phyloP scores from a whole-genome alignment of 1,140 invertebrate genomes.

The Andrena cerasifolii region DNA sequence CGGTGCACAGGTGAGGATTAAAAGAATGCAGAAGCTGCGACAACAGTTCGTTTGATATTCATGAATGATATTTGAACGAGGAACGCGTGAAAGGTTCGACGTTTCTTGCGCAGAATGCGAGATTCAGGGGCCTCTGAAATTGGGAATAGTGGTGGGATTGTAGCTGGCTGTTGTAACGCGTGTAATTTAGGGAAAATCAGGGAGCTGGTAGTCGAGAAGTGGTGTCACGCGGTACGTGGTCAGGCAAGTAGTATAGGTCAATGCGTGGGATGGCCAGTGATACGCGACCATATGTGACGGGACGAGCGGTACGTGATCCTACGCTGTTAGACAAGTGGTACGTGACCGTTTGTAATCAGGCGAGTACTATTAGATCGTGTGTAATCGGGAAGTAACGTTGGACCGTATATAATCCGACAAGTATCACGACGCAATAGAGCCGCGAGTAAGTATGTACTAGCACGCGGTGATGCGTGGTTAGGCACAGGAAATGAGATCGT shows the following conservation, averaged over 20 bases:
- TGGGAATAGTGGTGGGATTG: too few relatives aligned
- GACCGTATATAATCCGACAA: conserved; percentile 40
- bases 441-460: too few relatives aligned
- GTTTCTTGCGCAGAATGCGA: too few relatives aligned
- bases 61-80: too few relatives aligned
- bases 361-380: conserved; percentile 30
- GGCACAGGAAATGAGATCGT: background rate
- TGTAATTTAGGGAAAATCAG: too few relatives aligned
- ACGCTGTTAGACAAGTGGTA: conserved; percentile 29
- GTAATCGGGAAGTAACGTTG: conserved; percentile 18
- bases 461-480: background rate
- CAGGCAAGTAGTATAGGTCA: background rate
- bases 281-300: conserved; percentile 18
- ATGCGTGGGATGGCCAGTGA: background rate
- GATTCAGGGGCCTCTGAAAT: too few relatives aligned
- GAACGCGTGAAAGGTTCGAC: too few relatives aligned
- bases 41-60: too few relatives aligned
- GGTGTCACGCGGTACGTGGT: background rate
- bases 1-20: background rate
- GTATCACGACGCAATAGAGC: background rate
- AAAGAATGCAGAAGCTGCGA: too few relatives aligned
- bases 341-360: conserved; percentile 21
- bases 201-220: background rate
- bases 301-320: conserved; percentile 19
- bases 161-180: too few relatives aligned